phyloP scores from a whole-genome alignment of 2,113 vertebrate species.

The Solenodon paradoxus region DNA sequence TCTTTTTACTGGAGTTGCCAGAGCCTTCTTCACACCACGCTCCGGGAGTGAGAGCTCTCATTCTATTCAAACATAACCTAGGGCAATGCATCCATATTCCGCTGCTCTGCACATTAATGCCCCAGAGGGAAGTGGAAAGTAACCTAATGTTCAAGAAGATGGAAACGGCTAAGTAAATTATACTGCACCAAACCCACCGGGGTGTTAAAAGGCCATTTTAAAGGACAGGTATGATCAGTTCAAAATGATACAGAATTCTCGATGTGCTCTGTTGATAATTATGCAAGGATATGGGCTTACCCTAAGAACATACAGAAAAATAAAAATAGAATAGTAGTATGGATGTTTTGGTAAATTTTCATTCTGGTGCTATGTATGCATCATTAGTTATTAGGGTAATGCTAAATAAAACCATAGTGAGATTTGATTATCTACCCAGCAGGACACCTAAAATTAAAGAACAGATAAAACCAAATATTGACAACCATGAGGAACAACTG shows the following conservation, averaged over 20 bases:
- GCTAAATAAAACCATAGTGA: not conserved
- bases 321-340: not conserved
- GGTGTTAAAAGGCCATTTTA: not conserved
- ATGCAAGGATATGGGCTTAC: not conserved
- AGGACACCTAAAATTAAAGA: not conserved
- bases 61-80: not conserved
- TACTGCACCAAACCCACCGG: not conserved
- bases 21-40: too few relatives aligned
- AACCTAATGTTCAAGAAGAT: not conserved
- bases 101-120: not conserved
- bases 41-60: not conserved
- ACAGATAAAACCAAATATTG: not conserved
- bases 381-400: not conserved
- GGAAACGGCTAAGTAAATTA: not conserved
- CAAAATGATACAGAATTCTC: conserved; percentile 9
- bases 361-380: not conserved
- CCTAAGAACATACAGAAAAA: not conserved
- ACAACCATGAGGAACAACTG: not conserved
- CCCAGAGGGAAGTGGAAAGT: not conserved
- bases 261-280: not conserved
- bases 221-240: not conserved
- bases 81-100: too few relatives aligned
- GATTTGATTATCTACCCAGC: not conserved
- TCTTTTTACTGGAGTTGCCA: too few relatives aligned
- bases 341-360: not conserved